phyloP scores from a whole-genome alignment of 1,140 invertebrate species.

The Eciton burchellii region DNA sequence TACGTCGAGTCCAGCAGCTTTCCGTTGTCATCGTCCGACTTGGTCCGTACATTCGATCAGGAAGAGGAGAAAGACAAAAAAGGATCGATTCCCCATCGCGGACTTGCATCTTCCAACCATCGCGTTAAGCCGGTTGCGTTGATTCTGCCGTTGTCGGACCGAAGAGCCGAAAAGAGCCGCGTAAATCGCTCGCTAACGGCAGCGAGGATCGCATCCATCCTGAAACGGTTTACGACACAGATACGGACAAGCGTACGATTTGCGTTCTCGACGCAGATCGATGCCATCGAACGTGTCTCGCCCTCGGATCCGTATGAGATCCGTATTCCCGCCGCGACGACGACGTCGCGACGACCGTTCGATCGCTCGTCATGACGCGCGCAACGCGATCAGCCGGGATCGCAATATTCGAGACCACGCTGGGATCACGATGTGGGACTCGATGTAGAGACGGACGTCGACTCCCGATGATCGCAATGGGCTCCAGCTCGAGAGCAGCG shows the following conservation, averaged over 20 bases:
- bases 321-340: not conserved
- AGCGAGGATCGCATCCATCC: slow-evolving; percentile 43
- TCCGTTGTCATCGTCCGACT: slow-evolving; percentile 29
- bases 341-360: not conserved
- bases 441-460: not conserved
- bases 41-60: slow-evolving; percentile 12
- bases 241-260: slow-evolving; percentile 29
- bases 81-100: slow-evolving; percentile 43
- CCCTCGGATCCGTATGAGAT: not conserved
- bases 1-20: not conserved
- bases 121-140: slow-evolving; percentile 23
- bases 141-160: slow-evolving; percentile 31
- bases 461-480: not conserved
- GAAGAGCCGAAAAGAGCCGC: no score
- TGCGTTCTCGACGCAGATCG: slow-evolving; percentile 38
- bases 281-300: slow-evolving; percentile 1
- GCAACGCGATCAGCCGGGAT: not conserved
- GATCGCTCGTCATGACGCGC: not conserved
- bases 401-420: slow-evolving; percentile 24
- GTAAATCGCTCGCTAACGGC: slow-evolving; percentile 38
- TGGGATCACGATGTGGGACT: slow-evolving; percentile 26
- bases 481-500: not conserved
- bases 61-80: not conserved
- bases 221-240: slow-evolving; percentile 20
- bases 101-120: slow-evolving; percentile 44